Percentiles rank a stretch among this genome's conserved stretches.
These are phyloP conservation scores for Mechanitis messenoides DNA, from an alignment of 2,888 invertebrate genomes.

Conservation along the genomic window DNA sequence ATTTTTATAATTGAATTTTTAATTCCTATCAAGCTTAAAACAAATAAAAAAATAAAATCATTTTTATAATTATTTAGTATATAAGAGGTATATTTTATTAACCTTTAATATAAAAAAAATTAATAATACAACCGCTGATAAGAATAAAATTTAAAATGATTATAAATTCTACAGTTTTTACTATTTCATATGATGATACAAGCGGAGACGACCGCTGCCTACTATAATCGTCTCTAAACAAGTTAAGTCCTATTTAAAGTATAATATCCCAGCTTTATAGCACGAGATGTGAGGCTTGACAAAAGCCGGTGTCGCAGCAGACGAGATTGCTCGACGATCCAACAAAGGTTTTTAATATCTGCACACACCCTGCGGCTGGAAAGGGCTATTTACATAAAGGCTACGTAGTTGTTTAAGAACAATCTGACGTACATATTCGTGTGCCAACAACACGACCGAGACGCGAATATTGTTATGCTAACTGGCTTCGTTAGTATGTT, in stretches of 20 bases:
- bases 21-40: not conserved
- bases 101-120: no score
- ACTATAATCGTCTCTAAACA: slow-evolving; percentile 22
- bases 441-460: slow-evolving; percentile 43
- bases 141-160: no score
- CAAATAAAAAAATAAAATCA: not conserved
- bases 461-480: slow-evolving; percentile 73
- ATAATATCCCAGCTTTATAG: slow-evolving; percentile 23
- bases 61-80: no score
- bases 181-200: not conserved
- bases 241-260: slow-evolving; percentile 22
- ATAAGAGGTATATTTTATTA: no score
- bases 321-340: slow-evolving; percentile 49
- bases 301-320: slow-evolving; percentile 33
- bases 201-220: not conserved
- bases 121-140: no score
- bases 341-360: slow-evolving; percentile 74
- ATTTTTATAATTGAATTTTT: not conserved
- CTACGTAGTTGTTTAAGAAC: slow-evolving; percentile 65
- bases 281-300: slow-evolving; percentile 32
- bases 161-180: no score
- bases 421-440: slow-evolving; percentile 52
- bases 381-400: slow-evolving; percentile 68
- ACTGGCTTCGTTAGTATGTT: slow-evolving; percentile 74
- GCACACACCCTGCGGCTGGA: slow-evolving; percentile 60